Base-by-base conservation (phyloP, 1,140 invertebrate species). In the Lordiphosa mommai region DNA sequence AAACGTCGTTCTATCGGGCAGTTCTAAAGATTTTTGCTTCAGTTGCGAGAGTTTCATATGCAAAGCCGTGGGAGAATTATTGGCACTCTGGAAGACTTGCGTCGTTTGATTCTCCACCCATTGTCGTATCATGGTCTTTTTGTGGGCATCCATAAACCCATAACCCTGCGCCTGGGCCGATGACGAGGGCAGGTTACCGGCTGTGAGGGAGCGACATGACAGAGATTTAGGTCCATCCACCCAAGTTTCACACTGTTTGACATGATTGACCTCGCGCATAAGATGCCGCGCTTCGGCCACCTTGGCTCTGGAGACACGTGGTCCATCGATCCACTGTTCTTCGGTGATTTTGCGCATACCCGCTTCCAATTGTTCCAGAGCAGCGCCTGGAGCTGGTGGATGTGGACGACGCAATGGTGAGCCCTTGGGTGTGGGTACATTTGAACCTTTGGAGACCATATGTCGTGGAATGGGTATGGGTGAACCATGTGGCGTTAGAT, bases 281-380 rank as follows among this genome's bases (percentile, higher is more conserved):
- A 96, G 91, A 74, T 95, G 94, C 38, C 94, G 89, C 0, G 93
- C 94, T 89, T 95, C 95, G 0, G 93, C 94, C n/a, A 96, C 92
- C 86, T 93, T 94, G 5, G 93, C 94, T 72, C 95, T 95, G 0
- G 94, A 94, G 67, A 97, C 95, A 76, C 95, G 92, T 0, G 97
- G 97, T 1, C 97, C 97, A 90, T 99, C 97, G 47, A 99, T 96
- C 97, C 97, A 99, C 79, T 97, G 95, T 84, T 98, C 97, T 71
- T 97, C 96, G 65, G 91, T 77, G 67, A 91, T 64, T 87, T 91
- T 74, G 0, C 82, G 61, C 68, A 89, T 71, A 8, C 76, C 76
- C 12, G 77, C 77, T 23, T 82, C 76, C 9, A 82, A 37, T 23
- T 82, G 76, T 7, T 82, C 76, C 3, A 82, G 55, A 0, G 85